These are phyloP conservation scores for Idaea straminata DNA, from an alignment of 2,888 invertebrate genomes.

Conservation along the genomic window DNA sequence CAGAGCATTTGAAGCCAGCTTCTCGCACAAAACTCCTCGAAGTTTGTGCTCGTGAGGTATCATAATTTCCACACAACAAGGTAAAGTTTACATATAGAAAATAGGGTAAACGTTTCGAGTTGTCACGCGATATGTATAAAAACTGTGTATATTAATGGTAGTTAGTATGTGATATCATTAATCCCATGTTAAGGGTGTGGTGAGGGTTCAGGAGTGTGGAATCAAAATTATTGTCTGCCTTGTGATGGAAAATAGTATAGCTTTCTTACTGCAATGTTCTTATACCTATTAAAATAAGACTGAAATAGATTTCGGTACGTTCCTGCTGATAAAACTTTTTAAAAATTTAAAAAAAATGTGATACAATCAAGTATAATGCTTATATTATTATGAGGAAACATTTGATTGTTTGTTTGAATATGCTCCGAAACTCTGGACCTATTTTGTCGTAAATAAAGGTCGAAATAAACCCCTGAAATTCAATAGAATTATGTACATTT, in stretches of 20 bases:
- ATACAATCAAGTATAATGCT: no score
- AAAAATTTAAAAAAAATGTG: no score
- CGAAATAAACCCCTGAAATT: no score
- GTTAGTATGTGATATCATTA: not conserved
- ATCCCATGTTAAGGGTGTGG: not conserved
- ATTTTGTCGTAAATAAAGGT: no score
- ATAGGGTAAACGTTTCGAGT: not conserved
- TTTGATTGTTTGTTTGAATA: no score
- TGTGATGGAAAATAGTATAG: not conserved
- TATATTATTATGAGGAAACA: no score
- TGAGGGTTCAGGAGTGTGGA: not conserved
- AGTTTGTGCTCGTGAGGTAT: not conserved
- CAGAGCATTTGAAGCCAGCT: not conserved
- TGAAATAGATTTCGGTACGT: no score
- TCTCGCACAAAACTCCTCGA: not conserved
- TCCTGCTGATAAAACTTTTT: no score
- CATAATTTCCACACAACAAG: not conserved
- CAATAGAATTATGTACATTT: no score
- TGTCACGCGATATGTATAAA: not conserved
- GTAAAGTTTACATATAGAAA: not conserved
- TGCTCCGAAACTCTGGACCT: no score
- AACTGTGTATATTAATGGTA: not conserved
- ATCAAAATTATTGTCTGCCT: not conserved
- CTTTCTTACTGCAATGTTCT: no score
- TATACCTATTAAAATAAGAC: no score